Base-by-base conservation (phyloP, 2,888 invertebrate species). In the Caenorhabditis zanzibari region DNA sequence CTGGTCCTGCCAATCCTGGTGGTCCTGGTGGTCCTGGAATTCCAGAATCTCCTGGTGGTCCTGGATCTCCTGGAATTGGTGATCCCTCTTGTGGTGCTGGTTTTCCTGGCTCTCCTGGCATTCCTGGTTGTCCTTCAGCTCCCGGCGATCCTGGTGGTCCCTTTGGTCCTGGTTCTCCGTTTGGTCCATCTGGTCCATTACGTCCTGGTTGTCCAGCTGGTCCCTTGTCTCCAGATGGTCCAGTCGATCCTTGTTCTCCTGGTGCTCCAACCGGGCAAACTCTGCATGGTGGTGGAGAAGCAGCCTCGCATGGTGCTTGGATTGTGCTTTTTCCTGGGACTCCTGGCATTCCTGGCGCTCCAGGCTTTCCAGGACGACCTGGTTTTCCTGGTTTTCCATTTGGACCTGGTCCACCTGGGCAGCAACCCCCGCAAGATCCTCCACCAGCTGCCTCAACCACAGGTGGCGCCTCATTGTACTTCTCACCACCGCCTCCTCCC, bases 331-430 rank as follows among this genome's bases (percentile, higher is more conserved):
- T 80, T 74, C 83, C 85, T 26, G 86, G 86, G 1, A 68, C 76
- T 58, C 86, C 86, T 19, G 85, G 85, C 54, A 66, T 12, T 69
- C 86, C 86, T n/a, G 83, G 81, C 7, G 85, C 81, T 80, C 86
- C 86, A 6, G 74, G 74, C 24, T 76, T 75, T 66, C 86, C 86
- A 10, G 85, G 81, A 16, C 66, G 54, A 14, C 86, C 86, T 22
- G 81, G 81, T 10, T 61, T 74, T 54, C 86, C 86, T 44, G 81
- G 79, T 2, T 72, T 41, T 47, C 85, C 86, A 19, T 82, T 82
- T 49, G 82, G 81, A 22, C 84, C 86, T 9, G 82, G 80, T 10
- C 75, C 77, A 52, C 84, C 86, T 14, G 82, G 80, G 52, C 84
- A 80, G 47, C 86, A 85, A 9, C 84, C 84, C 16, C 59, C 56